Base-by-base conservation (phyloP, 2,113 vertebrate genomes). In the Colistium nudipinnis region DNA sequence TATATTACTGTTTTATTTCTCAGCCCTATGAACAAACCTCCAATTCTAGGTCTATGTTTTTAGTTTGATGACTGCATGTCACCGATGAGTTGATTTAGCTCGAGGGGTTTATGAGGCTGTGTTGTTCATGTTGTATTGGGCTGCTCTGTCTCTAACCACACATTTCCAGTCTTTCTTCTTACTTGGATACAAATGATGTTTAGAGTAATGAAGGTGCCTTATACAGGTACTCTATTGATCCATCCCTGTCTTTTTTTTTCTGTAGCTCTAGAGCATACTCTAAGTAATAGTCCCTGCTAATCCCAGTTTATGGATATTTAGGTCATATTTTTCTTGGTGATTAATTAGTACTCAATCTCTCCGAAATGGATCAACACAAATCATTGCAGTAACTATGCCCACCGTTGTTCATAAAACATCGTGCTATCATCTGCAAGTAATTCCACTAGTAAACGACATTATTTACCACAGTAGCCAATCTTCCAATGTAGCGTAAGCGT, bases 251-350 rank as follows among this genome's bases (percentile, higher is more conserved):
- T n/a, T 48, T 48, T 48, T 9, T 45, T 6, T 45, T 11, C n/a
- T n/a, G n/a, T n/a, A n/a, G n/a, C n/a, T n/a, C n/a, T n/a, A n/a
- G 45, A 24, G 54, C 28, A 43, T 35, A 27, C 44, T 35, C 27
- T 14, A 13, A 43, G 14, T 51, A 24, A 61, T 53, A 35, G 49
- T 82, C 36, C 44, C 17, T 60, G 72, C 39, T 80, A 80, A 80
- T 61, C 65, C 47, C 33, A 16, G 22, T 28, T 83, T 75, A 56
- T 78, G 49, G 30, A 38, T 69, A 74, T 82, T 55, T 67, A 74
- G 67, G 66, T 75, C 78, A 68, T 77, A 60, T 64, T 63, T 74
- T 43, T 27, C 60, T 24, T 47, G 35, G 35, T 20, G 36, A 2
- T 7, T n/a, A 17, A 24, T 59, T 69, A 44, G 19, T 30, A 33